Percentiles rank a stretch among this genome's conserved stretches.
These are phyloP conservation scores for Leptinotarsa lineolata DNA, from an alignment of 1,140 invertebrate species.

Conservation along the genomic window DNA sequence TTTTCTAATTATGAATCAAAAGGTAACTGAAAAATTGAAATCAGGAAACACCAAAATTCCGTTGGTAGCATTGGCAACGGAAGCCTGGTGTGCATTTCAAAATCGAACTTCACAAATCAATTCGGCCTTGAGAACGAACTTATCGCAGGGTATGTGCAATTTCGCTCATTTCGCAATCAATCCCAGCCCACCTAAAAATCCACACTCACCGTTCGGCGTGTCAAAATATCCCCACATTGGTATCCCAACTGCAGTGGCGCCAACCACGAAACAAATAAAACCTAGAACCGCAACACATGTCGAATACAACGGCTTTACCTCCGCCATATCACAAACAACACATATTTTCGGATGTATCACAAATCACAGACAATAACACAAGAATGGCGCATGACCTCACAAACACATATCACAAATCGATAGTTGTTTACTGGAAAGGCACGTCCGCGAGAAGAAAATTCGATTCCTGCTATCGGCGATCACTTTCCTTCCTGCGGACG, in stretches of 20 bases:
- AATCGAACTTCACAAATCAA: too few relatives aligned
- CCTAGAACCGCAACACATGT: conserved; percentile 75
- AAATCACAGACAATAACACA: conserved; percentile 31
- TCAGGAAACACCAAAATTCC: too few relatives aligned
- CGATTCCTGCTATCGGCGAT: background rate
- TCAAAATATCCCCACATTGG: conserved; percentile 82
- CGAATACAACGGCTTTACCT: conserved; percentile 66
- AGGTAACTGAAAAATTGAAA: too few relatives aligned
- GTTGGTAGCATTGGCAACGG: too few relatives aligned
- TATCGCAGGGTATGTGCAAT: too few relatives aligned
- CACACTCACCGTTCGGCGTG: conserved; percentile 62
- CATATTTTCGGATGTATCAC: conserved; percentile 9
- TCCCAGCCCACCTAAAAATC: background rate
- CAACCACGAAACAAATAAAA: conserved; percentile 76
- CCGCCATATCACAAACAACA: conserved; percentile 50
- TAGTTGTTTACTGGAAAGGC: conserved; percentile 22
- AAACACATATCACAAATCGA: conserved; percentile 27
- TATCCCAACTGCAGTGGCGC: conserved; percentile 73
- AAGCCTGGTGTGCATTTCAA: too few relatives aligned
- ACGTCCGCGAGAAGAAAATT: conserved; percentile 16
- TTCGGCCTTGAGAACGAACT: too few relatives aligned
- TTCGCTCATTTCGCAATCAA: too few relatives aligned
- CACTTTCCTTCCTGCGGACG: conserved; percentile 24
- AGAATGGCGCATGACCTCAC: conserved; percentile 19
- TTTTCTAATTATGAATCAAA: too few relatives aligned